These are phyloP conservation scores for Thalassarche chlororhynchos DNA, from an alignment of 2,113 vertebrate species.

Conservation along the genomic window DNA sequence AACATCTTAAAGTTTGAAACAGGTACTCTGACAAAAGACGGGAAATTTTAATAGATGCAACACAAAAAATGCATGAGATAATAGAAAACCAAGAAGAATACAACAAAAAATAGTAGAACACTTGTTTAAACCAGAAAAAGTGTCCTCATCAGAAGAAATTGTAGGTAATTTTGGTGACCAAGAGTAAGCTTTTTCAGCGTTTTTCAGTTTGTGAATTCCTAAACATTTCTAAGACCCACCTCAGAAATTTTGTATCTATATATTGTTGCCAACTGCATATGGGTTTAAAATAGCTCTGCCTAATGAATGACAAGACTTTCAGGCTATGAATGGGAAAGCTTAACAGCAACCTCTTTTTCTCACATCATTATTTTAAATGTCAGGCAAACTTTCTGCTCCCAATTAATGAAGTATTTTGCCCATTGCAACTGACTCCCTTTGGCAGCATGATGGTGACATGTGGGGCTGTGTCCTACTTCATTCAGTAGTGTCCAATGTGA, in stretches of 20 bases:
- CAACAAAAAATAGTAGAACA: not conserved
- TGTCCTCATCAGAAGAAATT: not conserved
- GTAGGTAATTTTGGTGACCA: not conserved
- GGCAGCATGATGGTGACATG: too few species aligned
- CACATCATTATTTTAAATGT: not conserved
- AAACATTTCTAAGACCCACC: not conserved
- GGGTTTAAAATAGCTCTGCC: not conserved
- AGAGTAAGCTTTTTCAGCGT: not conserved
- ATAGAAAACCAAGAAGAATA: not conserved
- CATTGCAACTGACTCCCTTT: not conserved
- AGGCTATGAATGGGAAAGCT: not conserved
- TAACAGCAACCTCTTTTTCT: not conserved
- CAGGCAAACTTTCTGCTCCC: not conserved
- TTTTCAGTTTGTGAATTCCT: not conserved
- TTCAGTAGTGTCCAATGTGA: too few species aligned
- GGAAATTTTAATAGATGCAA: not conserved
- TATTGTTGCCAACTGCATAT: not conserved
- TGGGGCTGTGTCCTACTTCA: not conserved
- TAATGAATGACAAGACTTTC: not conserved
- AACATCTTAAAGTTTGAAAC: not conserved
- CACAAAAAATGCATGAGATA: not conserved
- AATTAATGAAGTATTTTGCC: not conserved
- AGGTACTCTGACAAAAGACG: not conserved
- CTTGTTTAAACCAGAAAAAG: not conserved
- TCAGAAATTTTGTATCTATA: not conserved